Base-by-base conservation (phyloP, 2,797 vertebrate genomes). In the Poeciliopsis turneri region DNA sequence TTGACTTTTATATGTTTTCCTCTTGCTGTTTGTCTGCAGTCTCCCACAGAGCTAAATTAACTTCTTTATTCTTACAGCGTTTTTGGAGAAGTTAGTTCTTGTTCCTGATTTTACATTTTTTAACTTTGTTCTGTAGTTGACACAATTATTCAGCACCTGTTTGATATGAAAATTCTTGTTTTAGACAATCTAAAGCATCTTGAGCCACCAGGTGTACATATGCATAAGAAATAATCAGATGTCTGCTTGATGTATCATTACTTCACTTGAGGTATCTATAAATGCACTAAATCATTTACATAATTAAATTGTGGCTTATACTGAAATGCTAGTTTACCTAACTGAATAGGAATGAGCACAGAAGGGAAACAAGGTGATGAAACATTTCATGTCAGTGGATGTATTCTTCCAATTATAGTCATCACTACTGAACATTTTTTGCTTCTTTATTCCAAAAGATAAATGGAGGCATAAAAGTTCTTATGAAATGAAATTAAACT, bases 21-120 rank as follows among this genome's bases (percentile, higher is more conserved):
- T 49, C 47, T 68, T 68, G 33, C 25, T 55, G 3, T 41, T 1
- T 28, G 69, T 81, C 72, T 23, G 13, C 70, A 45, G 13, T 18
- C 36, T 82, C 9, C 82, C 76, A 78, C 84, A 86, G 64, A 85
- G 82, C 55, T 81, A 57, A 84, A 78, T 70, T 23, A 41, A 13
- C 11, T 39, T 33, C 59, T 36, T 71, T n/a, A 5, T 70, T 76
- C 41, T 61, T 4, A 68, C 72, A 55, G 28, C 72, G 25, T 0
- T 18, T 39, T 28, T 49, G 23, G 33, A 47, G 75, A 81, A 81
- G 53, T 36, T 0, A 79, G 53, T 49, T 49, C 76, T 79, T 33
- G 28, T 78, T 84, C 70, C 76, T 74, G 10, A 41, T 45, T 46
- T 73, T 72, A 20, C 20, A 12, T 36, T 41, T n/a, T 79, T 36